These are phyloP conservation scores for Zoanthus sociatus DNA, from an alignment of 92 coral and sea anemone genomes.

Conservation along the genomic window DNA sequence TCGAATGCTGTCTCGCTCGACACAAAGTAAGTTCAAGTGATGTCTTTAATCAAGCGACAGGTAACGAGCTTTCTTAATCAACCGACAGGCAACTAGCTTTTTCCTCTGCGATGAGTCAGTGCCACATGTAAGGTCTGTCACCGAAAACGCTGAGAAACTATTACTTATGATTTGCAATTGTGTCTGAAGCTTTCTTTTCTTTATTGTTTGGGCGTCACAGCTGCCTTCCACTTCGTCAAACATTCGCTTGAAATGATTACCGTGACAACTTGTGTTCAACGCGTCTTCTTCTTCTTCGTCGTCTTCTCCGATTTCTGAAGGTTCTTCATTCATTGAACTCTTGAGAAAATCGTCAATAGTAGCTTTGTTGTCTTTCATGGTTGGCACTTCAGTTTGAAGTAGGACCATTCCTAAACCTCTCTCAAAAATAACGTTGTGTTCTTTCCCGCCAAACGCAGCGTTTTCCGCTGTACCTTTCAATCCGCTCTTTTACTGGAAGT, in stretches of 20 bases:
- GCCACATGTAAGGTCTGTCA: constrained; percentile 8
- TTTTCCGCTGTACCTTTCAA: not conserved
- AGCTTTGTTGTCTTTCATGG: constrained; percentile 14
- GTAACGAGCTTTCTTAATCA: constrained; percentile 13
- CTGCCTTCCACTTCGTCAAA: constrained; percentile 52
- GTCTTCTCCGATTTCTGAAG: constrained; percentile 46
- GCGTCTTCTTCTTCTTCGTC: constrained; percentile 71
- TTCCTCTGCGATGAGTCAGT: constrained; percentile 9
- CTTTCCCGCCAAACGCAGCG: not conserved
- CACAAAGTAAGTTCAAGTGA: constrained; percentile 1
- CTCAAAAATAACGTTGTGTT: not conserved
- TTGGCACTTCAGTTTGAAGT: not conserved
- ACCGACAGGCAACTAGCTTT: constrained; percentile 17
- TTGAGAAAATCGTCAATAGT: constrained; percentile 13
- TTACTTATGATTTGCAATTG: constrained; percentile 67
- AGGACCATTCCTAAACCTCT: constrained; percentile 6
- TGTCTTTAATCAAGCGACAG: constrained; percentile 19
- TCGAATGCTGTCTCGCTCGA: not conserved
- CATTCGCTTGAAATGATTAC: constrained; percentile 79
- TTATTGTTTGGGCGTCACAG: constrained; percentile 64
- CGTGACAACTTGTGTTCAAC: constrained; percentile 81
- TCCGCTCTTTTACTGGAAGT: not conserved
- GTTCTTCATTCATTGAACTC: constrained; percentile 26
- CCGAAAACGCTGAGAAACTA: constrained; percentile 55
- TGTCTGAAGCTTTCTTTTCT: constrained; percentile 77